Base-by-base conservation (phyloP, 1,140 invertebrate genomes). In the Drosophila ambigua region DNA sequence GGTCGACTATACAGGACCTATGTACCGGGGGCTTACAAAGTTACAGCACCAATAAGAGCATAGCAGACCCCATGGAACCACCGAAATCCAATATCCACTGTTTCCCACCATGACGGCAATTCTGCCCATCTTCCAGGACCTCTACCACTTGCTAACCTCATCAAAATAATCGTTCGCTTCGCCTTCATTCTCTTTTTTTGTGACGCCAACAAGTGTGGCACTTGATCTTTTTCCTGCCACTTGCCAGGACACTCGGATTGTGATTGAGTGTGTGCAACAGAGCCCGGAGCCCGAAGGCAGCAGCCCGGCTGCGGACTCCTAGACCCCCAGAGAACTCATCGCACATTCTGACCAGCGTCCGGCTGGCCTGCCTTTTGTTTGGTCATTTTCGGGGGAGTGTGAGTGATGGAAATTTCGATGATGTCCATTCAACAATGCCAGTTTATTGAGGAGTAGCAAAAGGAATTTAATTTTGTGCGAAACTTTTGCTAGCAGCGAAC, bases 171-270 rank as follows among this genome's bases (percentile, higher is more conserved):
- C 51, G 31, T 41, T 58, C 64, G 35, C 35, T 39, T 39, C 35
- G 35, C 35, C 35, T 39, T 39, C 11, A 1, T 39, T 39, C 35
- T 39, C 35, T 5, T 13, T 65, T 79, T 79, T 67, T 81, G 76
- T 76, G 83, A 83, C 79, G 72, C 83, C 83, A 79, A 79, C 79
- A 87, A 87, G 83, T 88, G 83, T 79, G 74, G 67, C 83, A 88
- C 83, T 87, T 83, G 83, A 87, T 87, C 67, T 72, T 88, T 68
- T 79, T 76, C 78, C 79, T 82, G 69, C 68, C 75, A 81, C 82
- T 78, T 63, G 72, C 53, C 75, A 67, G 61, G 45, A 61, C 61
- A 77, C 58, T 68, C 59, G 51, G 69, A 67, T 75, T 52, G 62
- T 69, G 64, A 77, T 81, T 66, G 81, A 74, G 77, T 85, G 52